Evolutionary conservation across 2,888 invertebrate species (phyloP).

Genomic region (Drosophila affinis): DNA sequence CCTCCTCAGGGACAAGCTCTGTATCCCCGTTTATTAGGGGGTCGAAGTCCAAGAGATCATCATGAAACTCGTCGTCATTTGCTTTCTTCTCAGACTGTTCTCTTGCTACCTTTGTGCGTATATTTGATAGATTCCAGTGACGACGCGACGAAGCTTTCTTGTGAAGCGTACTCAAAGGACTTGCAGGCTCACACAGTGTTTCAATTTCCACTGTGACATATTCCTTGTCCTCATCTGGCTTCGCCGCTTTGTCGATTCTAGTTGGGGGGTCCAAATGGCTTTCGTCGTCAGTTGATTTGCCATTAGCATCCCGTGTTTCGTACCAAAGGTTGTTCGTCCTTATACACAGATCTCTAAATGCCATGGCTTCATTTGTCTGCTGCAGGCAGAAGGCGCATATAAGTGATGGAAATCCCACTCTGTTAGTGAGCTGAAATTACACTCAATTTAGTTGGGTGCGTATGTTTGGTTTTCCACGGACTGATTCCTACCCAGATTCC

Average conservation of each 20-base stretch:
- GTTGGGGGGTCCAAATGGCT: neutral
- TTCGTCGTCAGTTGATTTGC: neutral
- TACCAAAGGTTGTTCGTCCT: slow-evolving; percentile 11
- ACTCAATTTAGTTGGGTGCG: too few species aligned
- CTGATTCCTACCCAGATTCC: slow-evolving; percentile 18
- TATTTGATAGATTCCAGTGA: neutral
- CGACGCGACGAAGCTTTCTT: neutral
- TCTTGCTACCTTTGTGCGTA: too few species aligned
- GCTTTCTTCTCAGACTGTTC: neutral
- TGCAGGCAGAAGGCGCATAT: slow-evolving; percentile 28
- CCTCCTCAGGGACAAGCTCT: neutral
- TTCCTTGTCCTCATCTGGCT: neutral
- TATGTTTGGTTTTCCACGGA: neutral
- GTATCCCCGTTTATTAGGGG: neutral
- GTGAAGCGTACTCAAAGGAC: neutral
- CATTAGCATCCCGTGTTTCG: neutral
- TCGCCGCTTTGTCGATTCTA: neutral
- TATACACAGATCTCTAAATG: slow-evolving; percentile 34
- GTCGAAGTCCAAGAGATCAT: neutral
- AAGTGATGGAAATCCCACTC: slow-evolving; percentile 3
- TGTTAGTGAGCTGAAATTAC: slow-evolving; percentile 8
- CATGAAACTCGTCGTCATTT: neutral
- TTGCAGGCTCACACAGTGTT: neutral
- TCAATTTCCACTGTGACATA: neutral
- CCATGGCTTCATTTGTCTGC: slow-evolving; percentile 15